Percentiles rank a stretch among this genome's conserved stretches.
These are phyloP conservation scores for Acrocephalus kingi DNA, from an alignment of 2,113 vertebrate species.

Conservation along the genomic window DNA sequence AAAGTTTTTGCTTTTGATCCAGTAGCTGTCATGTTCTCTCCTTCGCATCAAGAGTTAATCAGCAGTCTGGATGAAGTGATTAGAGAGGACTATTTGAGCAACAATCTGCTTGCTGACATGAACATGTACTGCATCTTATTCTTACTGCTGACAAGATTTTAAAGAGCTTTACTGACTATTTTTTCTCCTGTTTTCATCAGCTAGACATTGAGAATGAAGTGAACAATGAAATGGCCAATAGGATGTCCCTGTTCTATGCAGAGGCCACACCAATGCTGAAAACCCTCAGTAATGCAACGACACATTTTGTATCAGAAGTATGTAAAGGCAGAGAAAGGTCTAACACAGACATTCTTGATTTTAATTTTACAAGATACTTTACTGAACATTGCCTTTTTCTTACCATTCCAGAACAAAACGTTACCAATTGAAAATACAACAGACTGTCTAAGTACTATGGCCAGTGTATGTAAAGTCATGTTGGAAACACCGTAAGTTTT, in stretches of 20 bases:
- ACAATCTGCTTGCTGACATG: background rate
- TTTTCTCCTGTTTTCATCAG: conserved; percentile 72
- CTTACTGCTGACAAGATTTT: background rate
- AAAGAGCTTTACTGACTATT: background rate
- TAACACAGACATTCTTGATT: background rate
- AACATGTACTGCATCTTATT: background rate
- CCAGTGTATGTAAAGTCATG: conserved; percentile 99
- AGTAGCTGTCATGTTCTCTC: background rate
- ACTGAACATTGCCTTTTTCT: background rate
- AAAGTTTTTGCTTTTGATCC: background rate
- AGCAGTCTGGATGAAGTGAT: background rate
- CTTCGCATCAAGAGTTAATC: background rate
- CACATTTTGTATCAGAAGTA: conserved; percentile 95
- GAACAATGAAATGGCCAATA: conserved; percentile 99
- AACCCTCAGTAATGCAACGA: conserved; percentile 95
- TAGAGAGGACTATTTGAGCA: background rate
- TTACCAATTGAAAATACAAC: conserved; percentile 98
- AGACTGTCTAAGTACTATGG: conserved; percentile 98
- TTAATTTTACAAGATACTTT: background rate
- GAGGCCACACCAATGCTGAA: conserved; percentile 98
- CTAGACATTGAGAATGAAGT: conserved; percentile 97
- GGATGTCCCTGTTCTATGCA: conserved; percentile 98
- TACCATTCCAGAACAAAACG: conserved; percentile 87
- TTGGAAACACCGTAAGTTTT: conserved; percentile 96
- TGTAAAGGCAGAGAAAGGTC: background rate